Percentiles rank a stretch among this genome's conserved stretches.
Conservation (phyloP, 2,113 vertebrate genomes). For the Gallinago undulata region DNA sequence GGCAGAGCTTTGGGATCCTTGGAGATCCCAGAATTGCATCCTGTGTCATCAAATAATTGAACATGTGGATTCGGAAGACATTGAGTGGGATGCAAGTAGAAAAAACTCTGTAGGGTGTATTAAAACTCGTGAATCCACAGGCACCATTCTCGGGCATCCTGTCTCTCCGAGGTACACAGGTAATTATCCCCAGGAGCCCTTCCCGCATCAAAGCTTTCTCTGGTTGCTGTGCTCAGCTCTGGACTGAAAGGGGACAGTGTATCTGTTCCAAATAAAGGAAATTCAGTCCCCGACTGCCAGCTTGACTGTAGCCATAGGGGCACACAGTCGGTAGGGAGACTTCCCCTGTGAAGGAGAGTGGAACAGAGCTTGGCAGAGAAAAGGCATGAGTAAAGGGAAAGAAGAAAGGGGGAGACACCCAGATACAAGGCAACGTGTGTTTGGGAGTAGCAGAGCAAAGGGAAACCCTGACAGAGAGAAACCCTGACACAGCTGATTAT, state of each 20-base stretch:
- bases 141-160: accelerated
- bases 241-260: neutral
- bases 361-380: neutral
- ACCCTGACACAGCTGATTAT: neutral
- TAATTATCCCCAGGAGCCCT: neutral
- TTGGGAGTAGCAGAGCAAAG: neutral
- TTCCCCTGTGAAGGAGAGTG: neutral
- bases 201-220: neutral
- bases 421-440: neutral
- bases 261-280: neutral
- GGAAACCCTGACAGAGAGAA: neutral
- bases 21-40: neutral
- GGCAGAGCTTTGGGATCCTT: neutral
- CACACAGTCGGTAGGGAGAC: neutral
- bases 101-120: neutral
- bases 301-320: neutral
- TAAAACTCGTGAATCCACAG: neutral
- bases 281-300: neutral
- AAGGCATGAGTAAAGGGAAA: neutral
- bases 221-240: neutral
- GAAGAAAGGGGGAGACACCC: neutral
- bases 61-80: neutral
- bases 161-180: neutral
- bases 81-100: accelerated
- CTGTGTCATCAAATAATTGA: neutral